Conservation (phyloP, 2,888 invertebrate species). For the Pollenia amentaria region DNA sequence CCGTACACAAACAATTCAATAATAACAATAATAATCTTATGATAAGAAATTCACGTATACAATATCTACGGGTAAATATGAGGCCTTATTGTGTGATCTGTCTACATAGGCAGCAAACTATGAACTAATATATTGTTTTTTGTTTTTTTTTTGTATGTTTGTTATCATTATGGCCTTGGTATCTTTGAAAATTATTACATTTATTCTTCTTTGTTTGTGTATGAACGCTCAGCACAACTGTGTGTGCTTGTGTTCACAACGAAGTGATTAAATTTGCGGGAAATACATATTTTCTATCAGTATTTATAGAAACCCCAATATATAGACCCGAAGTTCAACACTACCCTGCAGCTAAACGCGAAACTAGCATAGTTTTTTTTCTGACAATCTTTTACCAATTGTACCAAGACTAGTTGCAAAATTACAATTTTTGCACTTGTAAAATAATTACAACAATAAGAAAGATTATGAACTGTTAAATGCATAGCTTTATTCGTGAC, state of each 20-base stretch:
- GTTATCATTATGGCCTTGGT: slow-evolving; percentile 30
- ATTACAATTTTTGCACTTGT: too few relatives aligned
- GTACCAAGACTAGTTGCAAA: too few relatives aligned
- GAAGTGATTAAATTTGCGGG: slow-evolving; percentile 58
- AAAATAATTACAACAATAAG: too few relatives aligned
- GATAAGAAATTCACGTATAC: slow-evolving; percentile 43
- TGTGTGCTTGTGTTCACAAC: not conserved
- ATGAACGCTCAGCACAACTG: not conserved
- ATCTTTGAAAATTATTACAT: slow-evolving; percentile 26
- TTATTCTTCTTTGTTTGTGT: not conserved
- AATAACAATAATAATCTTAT: slow-evolving; percentile 53
- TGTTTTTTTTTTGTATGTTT: slow-evolving; percentile 13
- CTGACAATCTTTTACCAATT: too few relatives aligned
- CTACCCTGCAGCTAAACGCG: too few relatives aligned
- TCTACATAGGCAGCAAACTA: not conserved
- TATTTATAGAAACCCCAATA: slow-evolving; percentile 41
- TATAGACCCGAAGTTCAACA: not conserved
- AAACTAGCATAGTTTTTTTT: too few relatives aligned
- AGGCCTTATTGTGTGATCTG: slow-evolving; percentile 23
- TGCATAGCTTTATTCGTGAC: too few relatives aligned
- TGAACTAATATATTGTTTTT: not conserved
- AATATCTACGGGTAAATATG: slow-evolving; percentile 42
- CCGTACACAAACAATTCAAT: slow-evolving; percentile 33
- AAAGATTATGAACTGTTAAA: too few relatives aligned
- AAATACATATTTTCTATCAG: slow-evolving; percentile 54